Evolutionary conservation across 1,140 invertebrate species (phyloP), one percentile per base, ranked within the genome.

Genomic region (Diorhabda elongata): DNA sequence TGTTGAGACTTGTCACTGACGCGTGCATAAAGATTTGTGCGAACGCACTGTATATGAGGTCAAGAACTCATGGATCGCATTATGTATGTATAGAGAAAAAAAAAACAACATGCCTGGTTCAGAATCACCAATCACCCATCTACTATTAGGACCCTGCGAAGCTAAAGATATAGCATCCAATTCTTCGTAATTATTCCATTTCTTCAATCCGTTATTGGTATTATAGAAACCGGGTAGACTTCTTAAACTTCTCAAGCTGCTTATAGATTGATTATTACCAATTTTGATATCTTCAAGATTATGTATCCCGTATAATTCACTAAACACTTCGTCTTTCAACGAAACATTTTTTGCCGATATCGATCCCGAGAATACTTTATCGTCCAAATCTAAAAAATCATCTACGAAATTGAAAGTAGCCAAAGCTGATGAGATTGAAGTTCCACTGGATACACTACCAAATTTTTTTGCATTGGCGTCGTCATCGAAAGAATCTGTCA

Each of bases 51-150:
- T 26, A 26, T 26, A 26, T 1, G 26, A 26, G 26, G 26, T 26
- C 26, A 26, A 26, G 26, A 26, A 26, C 26, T 26, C 26, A 26
- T 26, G 26, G 26, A 26, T 26, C 26, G 26, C 26, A 26, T 26
- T 26, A 26, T 26, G 26, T 26, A 26, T 26, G 26, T 26, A 26
- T 26, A 9, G 41, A 56, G 26, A 68, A 56, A 44, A 52, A n/a
- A n/a, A 61, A 68, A 58, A 68, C 66, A 74, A 80, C 78, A 78
- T 80, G 78, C 78, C 78, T 80, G 77, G 73, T 69, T 80, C 76
- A 70, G 72, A 74, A 70, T 75, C 77, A 73, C 74, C 76, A 71
- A 72, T 60, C 47, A 77, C 71, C 78, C 75, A 77, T 73, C 66
- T 69, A 69, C 67, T 74, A 60, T 61, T 71, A 58, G 61, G 63